phyloP scores from a whole-genome alignment of 2,797 vertebrate genomes.

The Parotocinclus haroldoi region DNA sequence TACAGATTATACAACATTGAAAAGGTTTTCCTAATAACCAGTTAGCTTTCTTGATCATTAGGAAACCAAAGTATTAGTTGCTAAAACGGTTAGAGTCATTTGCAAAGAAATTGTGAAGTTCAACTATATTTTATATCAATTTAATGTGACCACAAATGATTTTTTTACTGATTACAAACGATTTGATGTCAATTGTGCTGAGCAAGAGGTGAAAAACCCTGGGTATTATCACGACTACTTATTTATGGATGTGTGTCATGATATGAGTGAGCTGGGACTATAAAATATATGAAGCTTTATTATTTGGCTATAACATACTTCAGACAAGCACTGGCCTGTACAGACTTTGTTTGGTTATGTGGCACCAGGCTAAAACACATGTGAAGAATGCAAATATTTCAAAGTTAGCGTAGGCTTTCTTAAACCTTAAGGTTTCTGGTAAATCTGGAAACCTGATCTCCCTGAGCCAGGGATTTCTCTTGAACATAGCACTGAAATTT shows the following conservation, averaged over 20 bases:
- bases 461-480: slow-evolving; percentile 19
- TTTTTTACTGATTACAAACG: too few relatives aligned
- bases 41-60: too few relatives aligned
- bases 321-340: slow-evolving; percentile 2
- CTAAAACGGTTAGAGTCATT: too few relatives aligned
- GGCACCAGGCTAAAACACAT: slow-evolving; percentile 5
- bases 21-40: too few relatives aligned
- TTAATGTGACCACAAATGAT: too few relatives aligned
- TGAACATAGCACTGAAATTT: neutral
- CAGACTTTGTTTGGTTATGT: neutral
- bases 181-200: too few relatives aligned
- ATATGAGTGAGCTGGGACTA: slow-evolving; percentile 28
- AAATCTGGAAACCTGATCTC: slow-evolving; percentile 42
- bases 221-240: slow-evolving; percentile 71
- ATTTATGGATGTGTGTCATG: slow-evolving; percentile 50
- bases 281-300: slow-evolving; percentile 2
- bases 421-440: slow-evolving; percentile 46
- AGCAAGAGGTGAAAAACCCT: slow-evolving; percentile 59
- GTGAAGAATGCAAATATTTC: slow-evolving; percentile 24
- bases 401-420: neutral
- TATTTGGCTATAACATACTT: neutral
- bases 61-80: too few relatives aligned
- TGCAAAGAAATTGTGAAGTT: too few relatives aligned
- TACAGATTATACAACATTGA: too few relatives aligned
- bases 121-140: too few relatives aligned